phyloP scores from a whole-genome alignment of 1,140 invertebrate genomes.

The Palaemon carinicauda region DNA sequence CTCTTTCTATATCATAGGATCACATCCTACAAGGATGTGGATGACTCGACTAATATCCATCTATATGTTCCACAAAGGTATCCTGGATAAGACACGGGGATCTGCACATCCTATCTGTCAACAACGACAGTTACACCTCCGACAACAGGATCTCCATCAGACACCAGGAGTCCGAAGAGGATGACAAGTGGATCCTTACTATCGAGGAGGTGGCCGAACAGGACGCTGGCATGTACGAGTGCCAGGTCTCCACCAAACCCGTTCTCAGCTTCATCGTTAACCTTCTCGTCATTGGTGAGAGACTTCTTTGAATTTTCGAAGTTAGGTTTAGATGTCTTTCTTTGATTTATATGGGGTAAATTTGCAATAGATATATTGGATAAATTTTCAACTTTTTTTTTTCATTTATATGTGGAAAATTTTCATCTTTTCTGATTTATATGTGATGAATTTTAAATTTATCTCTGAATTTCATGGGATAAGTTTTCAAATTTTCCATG shows the following conservation, averaged over 20 bases:
- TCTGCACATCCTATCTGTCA: conserved; percentile 88
- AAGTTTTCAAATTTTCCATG: too few species aligned
- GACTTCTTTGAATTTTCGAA: too few species aligned
- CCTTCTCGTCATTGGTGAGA: conserved; percentile 85
- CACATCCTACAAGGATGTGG: too few species aligned
- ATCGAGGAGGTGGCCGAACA: conserved; percentile 77
- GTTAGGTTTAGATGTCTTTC: too few species aligned
- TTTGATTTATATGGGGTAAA: too few species aligned
- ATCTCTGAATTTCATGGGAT: too few species aligned
- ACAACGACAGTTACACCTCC: conserved; percentile 89
- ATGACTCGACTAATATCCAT: neutral
- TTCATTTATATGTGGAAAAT: too few species aligned
- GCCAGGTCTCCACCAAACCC: conserved; percentile 90
- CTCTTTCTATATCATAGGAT: too few species aligned
- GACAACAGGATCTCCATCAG: conserved; percentile 85
- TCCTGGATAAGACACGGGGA: conserved; percentile 89
- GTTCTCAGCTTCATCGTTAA: conserved; percentile 90
- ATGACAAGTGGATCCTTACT: conserved; percentile 88
- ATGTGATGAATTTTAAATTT: too few species aligned
- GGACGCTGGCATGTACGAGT: conserved; percentile 91
- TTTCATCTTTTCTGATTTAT: too few species aligned
- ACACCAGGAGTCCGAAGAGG: conserved; percentile 71
- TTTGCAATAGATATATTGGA: too few species aligned
- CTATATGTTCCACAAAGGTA: conserved; percentile 67
- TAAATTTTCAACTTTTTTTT: too few species aligned